A percentile compares a stretch with the other conserved stretches of the same genome.
These are phyloP conservation scores for Psilopogon haemacephalus DNA, from an alignment of 2,113 vertebrate genomes.

Conservation along the genomic window DNA sequence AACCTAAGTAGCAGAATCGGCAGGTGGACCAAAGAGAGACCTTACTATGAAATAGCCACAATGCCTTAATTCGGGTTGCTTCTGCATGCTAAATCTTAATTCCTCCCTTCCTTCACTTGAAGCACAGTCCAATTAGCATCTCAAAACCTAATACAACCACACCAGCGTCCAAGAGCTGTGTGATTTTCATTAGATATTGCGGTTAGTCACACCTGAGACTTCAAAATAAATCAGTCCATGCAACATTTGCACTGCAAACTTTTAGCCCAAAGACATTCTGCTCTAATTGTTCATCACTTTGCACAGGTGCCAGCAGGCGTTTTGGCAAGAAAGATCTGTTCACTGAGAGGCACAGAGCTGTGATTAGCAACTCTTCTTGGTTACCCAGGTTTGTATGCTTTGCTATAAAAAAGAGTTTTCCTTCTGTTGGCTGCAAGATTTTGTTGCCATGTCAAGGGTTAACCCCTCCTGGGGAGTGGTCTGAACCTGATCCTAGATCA, in stretches of 20 bases:
- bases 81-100: background rate
- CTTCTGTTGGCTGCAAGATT: background rate
- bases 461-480: too few relatives aligned
- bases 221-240: background rate
- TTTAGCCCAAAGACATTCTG: background rate
- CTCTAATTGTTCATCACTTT: background rate
- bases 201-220: background rate
- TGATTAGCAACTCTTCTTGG: background rate
- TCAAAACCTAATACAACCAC: slow-evolving; percentile 2
- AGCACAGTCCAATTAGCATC: slow-evolving; percentile 9
- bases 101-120: background rate
- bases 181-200: background rate
- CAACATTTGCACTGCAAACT: background rate
- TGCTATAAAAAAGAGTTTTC: background rate
- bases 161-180: background rate
- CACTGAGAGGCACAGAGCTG: background rate
- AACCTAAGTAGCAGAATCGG: background rate
- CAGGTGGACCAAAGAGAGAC: background rate
- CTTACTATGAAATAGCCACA: background rate
- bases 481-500: too few relatives aligned
- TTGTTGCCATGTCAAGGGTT: too few relatives aligned
- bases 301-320: background rate
- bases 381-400: background rate
- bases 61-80: background rate
- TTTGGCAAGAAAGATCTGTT: background rate